A percentile compares a stretch with the other conserved stretches of the same genome.
phyloP scores from a whole-genome alignment of 2,888 invertebrate genomes.

The Oxyteleia sp. region DNA sequence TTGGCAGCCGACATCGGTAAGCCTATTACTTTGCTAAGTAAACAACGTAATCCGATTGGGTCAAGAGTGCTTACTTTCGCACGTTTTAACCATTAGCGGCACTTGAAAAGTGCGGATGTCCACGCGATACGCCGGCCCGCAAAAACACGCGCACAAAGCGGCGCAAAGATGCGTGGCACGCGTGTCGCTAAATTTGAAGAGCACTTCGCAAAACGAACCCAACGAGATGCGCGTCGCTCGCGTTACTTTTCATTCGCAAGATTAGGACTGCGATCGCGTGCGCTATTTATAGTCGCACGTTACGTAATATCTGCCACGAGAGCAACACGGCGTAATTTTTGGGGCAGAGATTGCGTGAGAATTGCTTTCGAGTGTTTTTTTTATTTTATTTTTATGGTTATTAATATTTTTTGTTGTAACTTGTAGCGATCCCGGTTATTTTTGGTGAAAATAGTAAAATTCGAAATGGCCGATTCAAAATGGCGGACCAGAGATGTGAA shows the following conservation, averaged over 20 bases:
- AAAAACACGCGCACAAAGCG: slow-evolving; percentile 42
- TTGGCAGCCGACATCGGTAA: slow-evolving; percentile 74
- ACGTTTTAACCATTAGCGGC: slow-evolving; percentile 83
- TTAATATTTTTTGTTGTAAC: too few species aligned
- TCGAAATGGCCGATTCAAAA: too few species aligned
- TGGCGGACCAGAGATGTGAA: too few species aligned
- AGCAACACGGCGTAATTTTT: too few species aligned
- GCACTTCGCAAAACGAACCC: slow-evolving; percentile 39
- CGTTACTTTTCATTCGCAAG: slow-evolving; percentile 47
- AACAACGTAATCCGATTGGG: slow-evolving; percentile 83
- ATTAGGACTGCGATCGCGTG: slow-evolving; percentile 44
- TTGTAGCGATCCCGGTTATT: too few species aligned
- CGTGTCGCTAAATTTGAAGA: slow-evolving; percentile 60
- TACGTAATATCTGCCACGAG: slow-evolving; percentile 49
- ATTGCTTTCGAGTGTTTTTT: too few species aligned
- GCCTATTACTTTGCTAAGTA: slow-evolving; percentile 82
- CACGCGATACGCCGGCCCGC: slow-evolving; percentile 25
- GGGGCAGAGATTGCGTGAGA: slow-evolving; percentile 28
- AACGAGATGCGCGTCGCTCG: neutral
- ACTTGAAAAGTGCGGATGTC: slow-evolving; percentile 37
- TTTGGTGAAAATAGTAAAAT: too few species aligned
- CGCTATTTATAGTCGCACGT: slow-evolving; percentile 52
- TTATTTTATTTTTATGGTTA: too few species aligned
- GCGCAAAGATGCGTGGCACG: slow-evolving; percentile 20
- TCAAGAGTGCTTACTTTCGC: slow-evolving; percentile 84